Evolutionary conservation across 2,888 invertebrate genomes (phyloP).

Genomic region (Tridacna gigas): DNA sequence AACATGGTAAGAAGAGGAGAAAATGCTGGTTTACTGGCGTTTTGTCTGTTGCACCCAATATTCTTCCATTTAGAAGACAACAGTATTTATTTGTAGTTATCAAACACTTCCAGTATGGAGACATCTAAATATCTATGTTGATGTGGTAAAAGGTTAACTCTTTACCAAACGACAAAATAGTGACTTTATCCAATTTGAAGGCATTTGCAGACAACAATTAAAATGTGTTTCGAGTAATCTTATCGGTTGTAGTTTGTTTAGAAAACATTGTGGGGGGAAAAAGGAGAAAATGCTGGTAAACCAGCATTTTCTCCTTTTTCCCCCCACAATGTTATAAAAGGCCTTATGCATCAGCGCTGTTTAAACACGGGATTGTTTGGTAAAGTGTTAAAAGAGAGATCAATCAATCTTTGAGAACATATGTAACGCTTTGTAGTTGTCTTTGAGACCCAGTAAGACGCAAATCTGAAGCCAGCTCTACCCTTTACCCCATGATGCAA

Average conservation of each 20-base stretch:
- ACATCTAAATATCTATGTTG: background rate
- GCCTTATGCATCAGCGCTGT: too few relatives aligned
- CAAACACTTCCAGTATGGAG: background rate
- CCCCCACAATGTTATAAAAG: too few relatives aligned
- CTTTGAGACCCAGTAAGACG: constrained; percentile 23
- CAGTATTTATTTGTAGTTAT: background rate
- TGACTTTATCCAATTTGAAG: background rate
- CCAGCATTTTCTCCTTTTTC: too few relatives aligned
- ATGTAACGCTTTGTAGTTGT: constrained; percentile 20
- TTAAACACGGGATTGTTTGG: background rate
- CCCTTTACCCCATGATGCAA: too few relatives aligned
- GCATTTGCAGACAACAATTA: background rate
- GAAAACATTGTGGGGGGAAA: too few relatives aligned
- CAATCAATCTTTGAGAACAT: constrained; percentile 18
- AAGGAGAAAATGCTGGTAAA: too few relatives aligned
- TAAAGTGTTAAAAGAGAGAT: background rate
- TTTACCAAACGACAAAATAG: background rate
- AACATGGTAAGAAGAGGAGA: background rate
- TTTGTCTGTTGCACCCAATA: background rate
- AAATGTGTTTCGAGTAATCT: background rate
- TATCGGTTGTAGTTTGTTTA: too few relatives aligned
- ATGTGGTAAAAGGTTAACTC: background rate
- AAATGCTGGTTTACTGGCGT: background rate
- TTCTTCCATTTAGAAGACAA: background rate
- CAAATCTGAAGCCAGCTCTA: constrained; percentile 1